phyloP scores from a whole-genome alignment of 2,797 vertebrate genomes.

The Macropus fuliginosus region DNA sequence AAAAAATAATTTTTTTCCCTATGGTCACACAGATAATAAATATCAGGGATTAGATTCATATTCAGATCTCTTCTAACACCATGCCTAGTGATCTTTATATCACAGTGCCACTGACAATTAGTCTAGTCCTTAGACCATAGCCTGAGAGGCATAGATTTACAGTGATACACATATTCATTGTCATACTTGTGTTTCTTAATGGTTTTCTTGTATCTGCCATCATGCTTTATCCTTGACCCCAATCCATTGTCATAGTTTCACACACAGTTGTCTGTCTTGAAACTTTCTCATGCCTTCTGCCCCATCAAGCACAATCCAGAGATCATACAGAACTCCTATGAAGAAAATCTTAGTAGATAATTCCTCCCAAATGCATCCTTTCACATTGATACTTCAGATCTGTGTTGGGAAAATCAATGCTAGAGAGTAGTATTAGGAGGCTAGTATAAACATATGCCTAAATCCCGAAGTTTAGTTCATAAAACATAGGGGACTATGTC shows the following conservation, averaged over 20 bases:
- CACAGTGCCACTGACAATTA: neutral
- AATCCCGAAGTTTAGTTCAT: neutral
- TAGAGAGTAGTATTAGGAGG: neutral
- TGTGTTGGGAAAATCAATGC: neutral
- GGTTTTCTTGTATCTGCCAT: neutral
- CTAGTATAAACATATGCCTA: neutral
- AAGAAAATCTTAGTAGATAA: neutral
- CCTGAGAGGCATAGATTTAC: neutral
- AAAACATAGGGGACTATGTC: neutral
- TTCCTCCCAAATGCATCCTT: no score
- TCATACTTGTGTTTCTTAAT: neutral
- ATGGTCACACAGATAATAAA: neutral
- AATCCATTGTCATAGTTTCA: neutral
- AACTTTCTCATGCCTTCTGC: neutral
- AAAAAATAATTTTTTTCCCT: neutral
- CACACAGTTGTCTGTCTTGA: neutral
- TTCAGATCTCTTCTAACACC: neutral
- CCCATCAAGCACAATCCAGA: neutral
- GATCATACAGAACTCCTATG: accelerated
- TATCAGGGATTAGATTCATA: neutral
- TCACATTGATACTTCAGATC: accelerated
- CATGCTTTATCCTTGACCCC: neutral
- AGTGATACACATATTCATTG: neutral
- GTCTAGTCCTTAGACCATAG: neutral
- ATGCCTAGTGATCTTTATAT: neutral